These are phyloP conservation scores for Baronia brevicornis DNA, from an alignment of 2,888 invertebrate genomes.

Conservation along the genomic window DNA sequence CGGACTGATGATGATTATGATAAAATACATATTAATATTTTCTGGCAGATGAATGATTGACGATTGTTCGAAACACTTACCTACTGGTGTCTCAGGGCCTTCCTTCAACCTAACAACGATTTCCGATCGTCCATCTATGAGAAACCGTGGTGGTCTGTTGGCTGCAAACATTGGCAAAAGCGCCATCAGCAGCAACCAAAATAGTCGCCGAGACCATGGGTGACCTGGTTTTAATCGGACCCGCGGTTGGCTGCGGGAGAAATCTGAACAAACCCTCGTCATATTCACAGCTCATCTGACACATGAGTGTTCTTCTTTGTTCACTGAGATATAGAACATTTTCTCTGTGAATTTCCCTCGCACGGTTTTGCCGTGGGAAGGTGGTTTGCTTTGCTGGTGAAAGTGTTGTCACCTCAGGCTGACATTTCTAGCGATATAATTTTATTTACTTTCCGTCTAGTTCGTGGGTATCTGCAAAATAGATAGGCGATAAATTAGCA, in stretches of 20 bases:
- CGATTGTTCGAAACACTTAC: slow-evolving; percentile 71
- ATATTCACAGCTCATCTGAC: slow-evolving; percentile 56
- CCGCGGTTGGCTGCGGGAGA: slow-evolving; percentile 32
- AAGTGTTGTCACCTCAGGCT: slow-evolving; percentile 53
- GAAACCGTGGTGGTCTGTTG: slow-evolving; percentile 90
- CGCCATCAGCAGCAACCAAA: slow-evolving; percentile 29
- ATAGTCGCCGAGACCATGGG: slow-evolving; percentile 20
- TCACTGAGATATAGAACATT: slow-evolving; percentile 49
- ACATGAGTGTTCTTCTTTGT: slow-evolving; percentile 36
- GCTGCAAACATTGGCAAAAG: slow-evolving; percentile 30
- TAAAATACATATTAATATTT: too few relatives aligned
- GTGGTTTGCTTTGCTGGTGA: slow-evolving; percentile 46
- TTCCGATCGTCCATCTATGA: slow-evolving; percentile 92
- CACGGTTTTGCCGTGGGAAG: slow-evolving; percentile 63
- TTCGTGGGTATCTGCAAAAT: slow-evolving; percentile 48
- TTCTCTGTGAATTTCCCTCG: slow-evolving; percentile 50
- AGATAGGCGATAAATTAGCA: slow-evolving; percentile 36
- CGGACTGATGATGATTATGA: too few relatives aligned
- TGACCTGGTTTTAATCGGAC: slow-evolving; percentile 60
- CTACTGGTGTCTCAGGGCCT: slow-evolving; percentile 88
- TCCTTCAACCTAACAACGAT: slow-evolving; percentile 93
- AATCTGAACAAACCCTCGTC: slow-evolving; percentile 31
- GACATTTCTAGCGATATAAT: slow-evolving; percentile 38
- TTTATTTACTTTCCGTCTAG: slow-evolving; percentile 44
- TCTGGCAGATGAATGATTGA: too few relatives aligned